Evolutionary conservation across 2,888 invertebrate species (phyloP).

Genomic region (Apodemia duryi): DNA sequence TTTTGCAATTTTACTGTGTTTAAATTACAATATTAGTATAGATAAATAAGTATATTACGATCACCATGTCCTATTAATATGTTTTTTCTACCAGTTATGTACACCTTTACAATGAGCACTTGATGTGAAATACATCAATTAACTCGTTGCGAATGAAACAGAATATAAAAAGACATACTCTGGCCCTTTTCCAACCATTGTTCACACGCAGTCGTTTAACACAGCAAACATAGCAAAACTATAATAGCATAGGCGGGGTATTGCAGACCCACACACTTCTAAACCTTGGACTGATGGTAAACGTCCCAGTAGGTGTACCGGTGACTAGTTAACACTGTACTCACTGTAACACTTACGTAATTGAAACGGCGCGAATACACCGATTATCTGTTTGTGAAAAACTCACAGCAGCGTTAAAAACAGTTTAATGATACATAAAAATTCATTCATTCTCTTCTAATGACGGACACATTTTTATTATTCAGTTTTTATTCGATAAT

Average conservation of each 20-base stretch:
- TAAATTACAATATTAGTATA: too few species aligned
- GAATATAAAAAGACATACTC: background rate
- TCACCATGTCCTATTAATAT: too few species aligned
- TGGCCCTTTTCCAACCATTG: conserved; percentile 17
- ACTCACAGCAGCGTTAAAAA: background rate
- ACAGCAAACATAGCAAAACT: conserved; percentile 22
- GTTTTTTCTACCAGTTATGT: too few species aligned
- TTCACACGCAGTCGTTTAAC: conserved; percentile 42
- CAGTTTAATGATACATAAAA: background rate
- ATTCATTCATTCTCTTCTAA: background rate
- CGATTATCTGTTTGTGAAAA: conserved; percentile 1
- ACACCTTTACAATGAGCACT: background rate
- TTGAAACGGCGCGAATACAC: background rate
- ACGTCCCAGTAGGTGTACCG: conserved; percentile 56
- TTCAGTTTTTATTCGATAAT: background rate
- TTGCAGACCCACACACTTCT: conserved; percentile 54
- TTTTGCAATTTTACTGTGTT: too few species aligned
- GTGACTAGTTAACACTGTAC: conserved; percentile 20
- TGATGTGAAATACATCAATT: conserved; percentile 8
- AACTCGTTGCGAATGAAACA: background rate
- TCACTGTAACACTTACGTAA: background rate
- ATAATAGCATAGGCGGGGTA: conserved; percentile 21
- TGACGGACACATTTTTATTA: background rate
- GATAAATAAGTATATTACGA: too few species aligned
- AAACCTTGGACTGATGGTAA: conserved; percentile 68